Base-by-base conservation (phyloP, 2,797 vertebrate genomes). In the Gallinago stenura region DNA sequence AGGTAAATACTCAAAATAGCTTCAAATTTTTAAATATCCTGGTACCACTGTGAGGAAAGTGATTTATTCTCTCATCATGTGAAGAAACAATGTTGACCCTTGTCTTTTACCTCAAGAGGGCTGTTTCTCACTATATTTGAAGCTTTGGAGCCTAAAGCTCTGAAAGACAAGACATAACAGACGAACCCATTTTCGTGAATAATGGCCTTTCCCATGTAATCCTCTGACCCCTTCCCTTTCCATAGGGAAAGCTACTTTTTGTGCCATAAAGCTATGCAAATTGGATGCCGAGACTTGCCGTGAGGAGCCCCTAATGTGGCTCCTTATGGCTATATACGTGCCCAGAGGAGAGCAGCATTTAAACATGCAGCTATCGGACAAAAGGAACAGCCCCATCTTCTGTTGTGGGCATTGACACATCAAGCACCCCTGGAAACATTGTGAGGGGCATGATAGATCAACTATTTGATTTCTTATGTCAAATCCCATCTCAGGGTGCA, bases 191-290 rank as follows among this genome's bases (percentile, higher is more conserved):
- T 95, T 88, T 84, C 2, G 8, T 80, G 90, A 96, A 76, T 72
- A 91, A 41, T 60, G 58, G 43, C 58, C 89, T 95, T 95, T 96
- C 73, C 73, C 56, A 61, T 87, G 77, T 89, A 94, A 62, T 90
- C 48, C 26, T 93, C 66, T 94, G 87, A 94, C 84, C 73, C 5
- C 33, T 93, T 91, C 18, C 15, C 19, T 93, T 82, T 95, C 84
- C 3, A 0, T 11, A 72, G 70, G 80, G 72, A 91, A 53, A 87
- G 56, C 22, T 65, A 89, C 28, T 69, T 93, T 91, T 90, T 95
- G 69, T 89, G 65, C 26, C 39, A 83, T 90, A 95, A 93, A 91
- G 24, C 41, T 79, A 84, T 91, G 85, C 77, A 95, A 73, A 96
- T 88, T 43, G 20, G 45, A 87, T 87, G 77, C 87, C 3, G 7